These are phyloP conservation scores for Troglohyphantes excavatus DNA, from an alignment of 2,888 invertebrate genomes.

Conservation along the genomic window DNA sequence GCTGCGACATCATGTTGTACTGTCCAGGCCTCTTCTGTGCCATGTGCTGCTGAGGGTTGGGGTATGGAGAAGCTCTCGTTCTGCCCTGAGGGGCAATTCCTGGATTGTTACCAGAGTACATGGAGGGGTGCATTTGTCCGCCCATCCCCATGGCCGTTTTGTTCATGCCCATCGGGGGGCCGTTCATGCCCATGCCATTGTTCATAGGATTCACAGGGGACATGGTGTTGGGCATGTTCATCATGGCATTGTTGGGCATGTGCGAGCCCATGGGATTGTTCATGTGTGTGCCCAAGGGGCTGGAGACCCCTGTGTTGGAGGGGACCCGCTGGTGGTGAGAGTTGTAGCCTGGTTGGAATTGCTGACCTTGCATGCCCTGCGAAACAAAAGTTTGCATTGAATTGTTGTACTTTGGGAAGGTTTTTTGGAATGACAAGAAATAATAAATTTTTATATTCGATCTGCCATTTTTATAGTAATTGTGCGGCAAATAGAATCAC, in stretches of 20 bases:
- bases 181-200: constrained; percentile 79
- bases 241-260: constrained; percentile 75
- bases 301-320: constrained; percentile 69
- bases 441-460: too few relatives aligned
- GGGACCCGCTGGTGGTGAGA: constrained; percentile 85
- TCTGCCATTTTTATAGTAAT: too few relatives aligned
- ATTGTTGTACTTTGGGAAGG: too few relatives aligned
- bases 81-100: constrained; percentile 73
- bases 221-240: constrained; percentile 79
- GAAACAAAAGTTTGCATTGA: not conserved
- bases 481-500: too few relatives aligned
- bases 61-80: constrained; percentile 80
- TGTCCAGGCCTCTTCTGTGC: constrained; percentile 81
- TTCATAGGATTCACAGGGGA: constrained; percentile 79
- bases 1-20: constrained; percentile 80
- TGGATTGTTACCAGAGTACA: constrained; percentile 70
- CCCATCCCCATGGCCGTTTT: constrained; percentile 78
- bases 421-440: too few relatives aligned
- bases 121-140: constrained; percentile 68
- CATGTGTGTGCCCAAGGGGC: constrained; percentile 74
- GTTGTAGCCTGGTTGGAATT: constrained; percentile 84
- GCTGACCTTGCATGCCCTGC: constrained; percentile 86
- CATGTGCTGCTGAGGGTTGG: constrained; percentile 84
- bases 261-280: constrained; percentile 78
- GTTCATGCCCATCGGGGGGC: constrained; percentile 79